Conservation (phyloP, 1,140 invertebrate genomes). For the Solen grandis region DNA sequence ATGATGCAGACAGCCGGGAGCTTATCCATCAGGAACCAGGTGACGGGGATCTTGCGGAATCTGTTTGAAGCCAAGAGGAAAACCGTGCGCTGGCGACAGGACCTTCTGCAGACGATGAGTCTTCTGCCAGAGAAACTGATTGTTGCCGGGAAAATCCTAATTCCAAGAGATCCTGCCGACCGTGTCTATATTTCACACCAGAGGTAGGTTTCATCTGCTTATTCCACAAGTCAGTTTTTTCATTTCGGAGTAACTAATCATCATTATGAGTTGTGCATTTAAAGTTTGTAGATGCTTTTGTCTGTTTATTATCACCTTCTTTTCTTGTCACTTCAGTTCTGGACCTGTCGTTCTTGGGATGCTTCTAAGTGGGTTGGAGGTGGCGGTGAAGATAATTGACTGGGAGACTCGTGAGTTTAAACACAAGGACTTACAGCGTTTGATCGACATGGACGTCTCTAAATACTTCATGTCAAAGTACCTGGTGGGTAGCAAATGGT, state of each 20-base stretch:
- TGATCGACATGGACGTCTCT: constrained; percentile 58
- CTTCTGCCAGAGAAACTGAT: constrained; percentile 11
- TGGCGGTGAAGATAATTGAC: constrained; percentile 63
- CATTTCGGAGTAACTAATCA: too few relatives aligned
- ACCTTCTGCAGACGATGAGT: neutral
- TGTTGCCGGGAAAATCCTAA: constrained; percentile 18
- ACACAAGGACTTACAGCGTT: constrained; percentile 13
- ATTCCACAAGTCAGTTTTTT: too few relatives aligned
- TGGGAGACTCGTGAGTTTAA: constrained; percentile 28
- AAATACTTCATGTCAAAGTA: constrained; percentile 64
- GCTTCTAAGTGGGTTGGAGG: constrained; percentile 64
- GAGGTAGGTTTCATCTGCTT: too few relatives aligned
- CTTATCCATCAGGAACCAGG: neutral
- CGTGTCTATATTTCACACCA: constrained; percentile 7
- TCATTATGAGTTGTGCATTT: too few relatives aligned
- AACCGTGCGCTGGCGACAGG: constrained; percentile 20
- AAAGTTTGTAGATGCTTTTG: too few relatives aligned
- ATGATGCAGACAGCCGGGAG: neutral
- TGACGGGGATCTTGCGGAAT: neutral
- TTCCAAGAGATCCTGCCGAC: constrained; percentile 23
- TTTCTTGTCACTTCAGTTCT: constrained; percentile 29
- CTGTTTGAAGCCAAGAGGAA: constrained; percentile 12
- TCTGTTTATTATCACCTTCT: too few relatives aligned
- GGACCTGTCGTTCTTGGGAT: constrained; percentile 61
- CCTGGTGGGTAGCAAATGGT: constrained; percentile 51